A percentile compares a stretch with the other conserved stretches of the same genome.
These are phyloP conservation scores for Trichomalopsis sarcophagae DNA, from an alignment of 1,140 invertebrate genomes.

Conservation along the genomic window DNA sequence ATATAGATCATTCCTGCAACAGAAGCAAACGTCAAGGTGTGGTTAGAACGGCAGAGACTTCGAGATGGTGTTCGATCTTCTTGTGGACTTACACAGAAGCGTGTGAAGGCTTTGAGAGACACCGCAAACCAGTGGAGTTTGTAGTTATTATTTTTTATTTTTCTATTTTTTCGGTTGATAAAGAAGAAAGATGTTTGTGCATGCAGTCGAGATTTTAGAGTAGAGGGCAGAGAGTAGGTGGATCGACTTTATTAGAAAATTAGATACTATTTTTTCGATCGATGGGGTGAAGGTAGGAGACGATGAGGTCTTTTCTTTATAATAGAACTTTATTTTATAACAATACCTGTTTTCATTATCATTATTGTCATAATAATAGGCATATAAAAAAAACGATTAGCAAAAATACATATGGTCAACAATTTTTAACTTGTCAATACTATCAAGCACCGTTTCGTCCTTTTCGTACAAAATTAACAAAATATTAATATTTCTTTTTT, in stretches of 20 bases:
- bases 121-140: constrained; percentile 26
- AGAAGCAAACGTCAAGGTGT: constrained; percentile 55
- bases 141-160: not conserved
- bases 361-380: not conserved
- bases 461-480: too few species aligned
- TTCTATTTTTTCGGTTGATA: not conserved
- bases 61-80: not conserved
- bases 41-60: not conserved
- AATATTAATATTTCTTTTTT: not conserved
- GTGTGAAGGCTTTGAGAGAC: not conserved
- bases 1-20: constrained; percentile 64
- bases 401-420: constrained; percentile 13
- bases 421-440: not conserved
- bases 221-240: not conserved
- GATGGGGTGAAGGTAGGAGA: not conserved
- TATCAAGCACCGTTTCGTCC: not conserved
- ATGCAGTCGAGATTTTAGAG: not conserved
- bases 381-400: not conserved
- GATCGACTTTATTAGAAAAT: not conserved
- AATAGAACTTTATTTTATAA: constrained; percentile 1
- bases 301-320: not conserved
- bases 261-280: not conserved
- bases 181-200: not conserved
- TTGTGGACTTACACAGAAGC: constrained; percentile 19
- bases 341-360: not conserved